Percentiles rank a stretch among this genome's conserved stretches.
Conservation (phyloP, 2,113 vertebrate genomes). For the Corynorhinus townsendii region DNA sequence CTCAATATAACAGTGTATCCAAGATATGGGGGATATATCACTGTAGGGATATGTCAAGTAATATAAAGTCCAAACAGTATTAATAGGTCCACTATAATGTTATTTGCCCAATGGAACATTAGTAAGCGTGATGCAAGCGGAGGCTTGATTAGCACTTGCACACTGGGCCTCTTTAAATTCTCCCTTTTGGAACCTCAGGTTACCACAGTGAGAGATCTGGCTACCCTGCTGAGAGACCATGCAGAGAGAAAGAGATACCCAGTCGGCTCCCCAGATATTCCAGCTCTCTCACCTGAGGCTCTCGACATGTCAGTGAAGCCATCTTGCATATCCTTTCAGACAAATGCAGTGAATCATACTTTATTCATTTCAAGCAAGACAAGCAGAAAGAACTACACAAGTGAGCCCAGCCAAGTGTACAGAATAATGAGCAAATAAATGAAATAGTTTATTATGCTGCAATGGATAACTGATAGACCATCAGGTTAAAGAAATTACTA, state of each 20-base stretch:
- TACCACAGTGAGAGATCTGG: not conserved
- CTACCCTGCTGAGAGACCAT: not conserved
- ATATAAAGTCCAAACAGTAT: not conserved
- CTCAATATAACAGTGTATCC: not conserved
- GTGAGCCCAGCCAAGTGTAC: not conserved
- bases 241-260: not conserved
- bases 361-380: not conserved
- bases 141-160: not conserved
- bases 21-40: not conserved
- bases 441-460: not conserved
- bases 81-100: not conserved
- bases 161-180: not conserved
- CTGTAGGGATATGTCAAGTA: not conserved
- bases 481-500: not conserved
- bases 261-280: not conserved
- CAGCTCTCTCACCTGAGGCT: not conserved
- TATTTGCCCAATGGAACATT: not conserved
- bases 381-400: not conserved
- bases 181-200: not conserved
- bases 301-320: not conserved
- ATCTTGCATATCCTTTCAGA: not conserved
- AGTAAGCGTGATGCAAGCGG: not conserved
- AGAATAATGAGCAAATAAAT: constrained; percentile 22
- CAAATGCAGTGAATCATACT: not conserved
- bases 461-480: not conserved